Percentiles rank a stretch among this genome's conserved stretches.
phyloP scores from a whole-genome alignment of 2,797 vertebrate genomes.

The Poeciliopsis infans region DNA sequence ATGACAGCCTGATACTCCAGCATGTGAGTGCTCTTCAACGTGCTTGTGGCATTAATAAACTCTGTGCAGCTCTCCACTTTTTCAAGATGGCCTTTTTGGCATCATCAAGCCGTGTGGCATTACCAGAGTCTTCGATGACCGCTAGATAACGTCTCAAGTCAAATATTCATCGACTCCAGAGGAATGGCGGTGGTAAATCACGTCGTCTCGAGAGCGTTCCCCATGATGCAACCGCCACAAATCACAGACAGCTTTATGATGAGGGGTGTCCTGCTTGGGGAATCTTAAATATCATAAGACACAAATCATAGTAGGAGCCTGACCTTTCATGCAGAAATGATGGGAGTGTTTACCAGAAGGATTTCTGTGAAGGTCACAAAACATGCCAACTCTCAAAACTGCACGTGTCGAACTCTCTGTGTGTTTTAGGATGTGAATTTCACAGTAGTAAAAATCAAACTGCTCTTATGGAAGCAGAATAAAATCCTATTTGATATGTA shows the following conservation, averaged over 20 bases:
- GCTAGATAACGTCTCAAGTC: not conserved
- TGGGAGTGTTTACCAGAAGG: not conserved
- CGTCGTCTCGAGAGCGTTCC: not conserved
- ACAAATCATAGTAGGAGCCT: constrained; percentile 11
- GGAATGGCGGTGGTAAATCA: constrained; percentile 13
- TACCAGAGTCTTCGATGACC: not conserved
- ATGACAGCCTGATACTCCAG: not conserved
- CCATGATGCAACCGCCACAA: not conserved
- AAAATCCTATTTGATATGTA: not conserved
- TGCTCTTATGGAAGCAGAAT: not conserved
- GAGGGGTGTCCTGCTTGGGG: constrained; percentile 1
- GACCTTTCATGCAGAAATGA: constrained; percentile 14
- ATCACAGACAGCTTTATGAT: constrained; percentile 45
- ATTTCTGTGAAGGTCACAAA: constrained; percentile 1
- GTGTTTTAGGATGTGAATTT: not conserved
- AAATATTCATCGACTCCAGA: constrained; percentile 7
- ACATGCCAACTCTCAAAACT: not conserved
- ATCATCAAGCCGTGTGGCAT: not conserved
- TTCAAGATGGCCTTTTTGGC: not conserved
- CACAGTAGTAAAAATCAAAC: not conserved
- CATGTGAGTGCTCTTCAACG: not conserved
- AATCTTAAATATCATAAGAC: constrained; percentile 32
- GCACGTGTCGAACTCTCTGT: not conserved
- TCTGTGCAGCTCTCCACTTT: not conserved
- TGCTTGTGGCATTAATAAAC: not conserved